These are phyloP conservation scores for Oncorhynchus nerka DNA, from an alignment of 2,113 vertebrate genomes.

Conservation along the genomic window DNA sequence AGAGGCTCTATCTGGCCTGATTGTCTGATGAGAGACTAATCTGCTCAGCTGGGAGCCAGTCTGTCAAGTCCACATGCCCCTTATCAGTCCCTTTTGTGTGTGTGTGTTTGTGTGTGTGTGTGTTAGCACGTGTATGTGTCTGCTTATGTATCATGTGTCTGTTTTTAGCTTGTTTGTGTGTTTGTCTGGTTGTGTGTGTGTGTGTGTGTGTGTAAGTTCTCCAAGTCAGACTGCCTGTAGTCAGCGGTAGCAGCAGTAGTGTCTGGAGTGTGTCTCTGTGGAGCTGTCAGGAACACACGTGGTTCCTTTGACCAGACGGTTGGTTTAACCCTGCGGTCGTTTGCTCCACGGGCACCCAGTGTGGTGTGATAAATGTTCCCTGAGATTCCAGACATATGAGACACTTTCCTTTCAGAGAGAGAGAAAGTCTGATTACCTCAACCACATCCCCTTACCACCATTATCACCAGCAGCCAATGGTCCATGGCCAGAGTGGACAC, in stretches of 20 bases:
- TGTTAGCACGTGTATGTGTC: background rate
- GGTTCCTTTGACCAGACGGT: constrained; percentile 49
- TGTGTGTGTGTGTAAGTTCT: background rate
- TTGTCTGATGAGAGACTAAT: background rate
- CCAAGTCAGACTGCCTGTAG: background rate
- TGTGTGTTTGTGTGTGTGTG: background rate
- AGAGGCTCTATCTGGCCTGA: constrained; percentile 5
- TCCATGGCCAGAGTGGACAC: constrained; percentile 32
- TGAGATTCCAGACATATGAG: constrained; percentile 48
- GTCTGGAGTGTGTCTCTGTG: constrained; percentile 44
- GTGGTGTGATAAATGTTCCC: constrained; percentile 44
- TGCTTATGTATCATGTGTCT: background rate
- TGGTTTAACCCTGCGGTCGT: constrained; percentile 39
- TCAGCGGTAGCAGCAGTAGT: background rate
- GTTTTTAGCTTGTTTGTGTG: background rate
- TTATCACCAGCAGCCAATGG: constrained; percentile 45
- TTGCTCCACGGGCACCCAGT: constrained; percentile 40
- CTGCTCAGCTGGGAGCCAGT: background rate
- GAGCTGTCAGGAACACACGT: constrained; percentile 44
- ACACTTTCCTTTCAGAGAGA: constrained; percentile 17
- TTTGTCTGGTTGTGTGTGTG: background rate
- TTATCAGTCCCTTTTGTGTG: background rate
- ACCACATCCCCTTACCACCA: constrained; percentile 64
- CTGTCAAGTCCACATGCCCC: constrained; percentile 3
- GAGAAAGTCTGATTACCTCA: constrained; percentile 47